Evolutionary conservation across 2,113 vertebrate genomes (phyloP).

Genomic region (Podilymbus podiceps): DNA sequence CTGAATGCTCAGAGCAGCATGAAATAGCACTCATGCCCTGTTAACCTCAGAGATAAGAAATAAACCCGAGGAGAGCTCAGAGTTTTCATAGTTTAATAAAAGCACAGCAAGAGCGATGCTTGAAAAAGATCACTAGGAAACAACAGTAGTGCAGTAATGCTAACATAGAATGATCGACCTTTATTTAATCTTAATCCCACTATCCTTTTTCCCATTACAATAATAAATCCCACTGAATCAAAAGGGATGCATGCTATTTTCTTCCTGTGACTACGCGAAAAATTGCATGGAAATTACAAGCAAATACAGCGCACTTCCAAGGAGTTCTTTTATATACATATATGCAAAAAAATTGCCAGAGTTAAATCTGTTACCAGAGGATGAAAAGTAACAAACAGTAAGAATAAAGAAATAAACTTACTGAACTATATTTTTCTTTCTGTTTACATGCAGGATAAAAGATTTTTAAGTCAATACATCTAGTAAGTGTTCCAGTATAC

Average conservation of each 20-base stretch:
- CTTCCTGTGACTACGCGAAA: not conserved
- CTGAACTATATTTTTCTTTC: not conserved
- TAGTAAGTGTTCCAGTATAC: not conserved
- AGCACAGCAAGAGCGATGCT: not conserved
- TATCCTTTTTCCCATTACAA: not conserved
- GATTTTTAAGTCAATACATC: conserved; percentile 5
- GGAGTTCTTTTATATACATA: not conserved
- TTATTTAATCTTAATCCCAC: conserved; percentile 17
- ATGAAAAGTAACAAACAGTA: not conserved
- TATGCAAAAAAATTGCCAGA: not conserved
- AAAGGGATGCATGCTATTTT: not conserved
- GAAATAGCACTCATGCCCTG: not conserved
- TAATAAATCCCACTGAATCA: not conserved
- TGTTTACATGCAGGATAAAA: conserved; percentile 12
- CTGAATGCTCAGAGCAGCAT: conserved; percentile 20
- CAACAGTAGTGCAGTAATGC: not conserved
- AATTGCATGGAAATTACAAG: not conserved
- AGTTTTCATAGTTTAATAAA: not conserved
- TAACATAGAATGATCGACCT: not conserved
- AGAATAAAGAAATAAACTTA: not conserved
- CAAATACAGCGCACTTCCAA: not conserved
- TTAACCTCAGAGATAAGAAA: not conserved
- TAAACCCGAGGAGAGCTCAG: not conserved
- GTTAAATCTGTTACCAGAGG: not conserved
- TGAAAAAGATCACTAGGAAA: not conserved